Base-by-base conservation (phyloP, 2,888 invertebrate species). In the Noctua comes region DNA sequence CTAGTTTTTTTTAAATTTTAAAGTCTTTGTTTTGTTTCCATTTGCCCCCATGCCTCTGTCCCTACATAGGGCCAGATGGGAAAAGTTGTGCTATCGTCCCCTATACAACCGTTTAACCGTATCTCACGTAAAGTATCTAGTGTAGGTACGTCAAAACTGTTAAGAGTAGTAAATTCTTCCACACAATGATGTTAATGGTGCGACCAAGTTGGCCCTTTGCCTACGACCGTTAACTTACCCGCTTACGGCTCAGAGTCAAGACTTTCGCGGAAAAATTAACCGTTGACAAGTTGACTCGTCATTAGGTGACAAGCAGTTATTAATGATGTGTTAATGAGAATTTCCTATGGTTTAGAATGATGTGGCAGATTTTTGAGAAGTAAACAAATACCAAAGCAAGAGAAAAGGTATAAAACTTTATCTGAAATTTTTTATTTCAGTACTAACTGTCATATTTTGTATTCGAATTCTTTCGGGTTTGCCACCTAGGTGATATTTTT, bases 161-260 rank as follows among this genome's bases (percentile, higher is more conserved):
- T 27, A 18, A 64, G 48, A 57, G 78, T 46, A 36, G 62, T 84
- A 57, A 79, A 84, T 87, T 76, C 71, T 79, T 84, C 59, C 80
- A 79, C 84, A 85, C 68, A 64, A 62, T 62, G 68, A 68, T 76
- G 79, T 68, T 79, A 85, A 87, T 85, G 79, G 27, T 65, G 68
- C 76, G 78, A 85, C 87, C 88, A 85, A 86, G 69, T 86, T 88
- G 88, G 88, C 88, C 88, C 88, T 86, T 85, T 82, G 88, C 88
- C 86, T 88, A 74, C 51, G 73, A 86, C 86, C 79, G 84, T 87
- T 85, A 85, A 21, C 13, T 84, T 66, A 51, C 76, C 76, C 48
- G 80, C 62, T 87, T 79, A 84, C 85, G 78, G 31, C 68, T 7
- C 8, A 79, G 48, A 71, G 87, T 72, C 51, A 76, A 79, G 59